Conservation (phyloP, 2,797 vertebrate genomes). For the Myotis findleyi region DNA sequence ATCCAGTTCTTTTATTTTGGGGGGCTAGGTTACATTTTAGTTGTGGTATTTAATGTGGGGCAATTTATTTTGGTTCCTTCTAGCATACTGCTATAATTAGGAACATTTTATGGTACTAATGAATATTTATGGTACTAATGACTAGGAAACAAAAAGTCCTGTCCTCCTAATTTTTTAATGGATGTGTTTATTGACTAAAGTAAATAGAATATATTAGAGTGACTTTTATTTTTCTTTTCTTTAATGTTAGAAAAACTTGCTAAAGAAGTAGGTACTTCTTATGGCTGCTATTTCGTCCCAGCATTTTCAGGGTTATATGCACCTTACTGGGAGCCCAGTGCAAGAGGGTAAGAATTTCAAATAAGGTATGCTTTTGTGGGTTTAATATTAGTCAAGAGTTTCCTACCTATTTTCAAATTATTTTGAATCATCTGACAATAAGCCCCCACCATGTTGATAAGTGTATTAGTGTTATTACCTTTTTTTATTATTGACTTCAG, state of each 20-base stretch:
- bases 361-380: neutral
- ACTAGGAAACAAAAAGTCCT: slow-evolving; percentile 45
- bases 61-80: neutral
- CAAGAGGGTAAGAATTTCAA: slow-evolving; percentile 92
- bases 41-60: neutral
- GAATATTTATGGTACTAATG: neutral
- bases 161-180: neutral
- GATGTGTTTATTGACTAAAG: slow-evolving; percentile 1
- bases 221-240: slow-evolving; percentile 48
- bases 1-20: neutral
- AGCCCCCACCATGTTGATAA: neutral
- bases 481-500: no score
- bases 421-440: slow-evolving; percentile 11
- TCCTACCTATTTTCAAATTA: slow-evolving; percentile 36
- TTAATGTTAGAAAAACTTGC: slow-evolving; percentile 93
- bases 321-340: slow-evolving; percentile 98
- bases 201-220: slow-evolving; percentile 69
- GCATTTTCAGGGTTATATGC: slow-evolving; percentile 98
- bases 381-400: neutral
- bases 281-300: slow-evolving; percentile 98
- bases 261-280: slow-evolving; percentile 94
- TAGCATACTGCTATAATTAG: neutral
- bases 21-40: neutral
- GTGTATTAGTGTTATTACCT: neutral
- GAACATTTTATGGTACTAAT: neutral